phyloP scores from a whole-genome alignment of 2,888 invertebrate genomes.

The Catocala fraxini region DNA sequence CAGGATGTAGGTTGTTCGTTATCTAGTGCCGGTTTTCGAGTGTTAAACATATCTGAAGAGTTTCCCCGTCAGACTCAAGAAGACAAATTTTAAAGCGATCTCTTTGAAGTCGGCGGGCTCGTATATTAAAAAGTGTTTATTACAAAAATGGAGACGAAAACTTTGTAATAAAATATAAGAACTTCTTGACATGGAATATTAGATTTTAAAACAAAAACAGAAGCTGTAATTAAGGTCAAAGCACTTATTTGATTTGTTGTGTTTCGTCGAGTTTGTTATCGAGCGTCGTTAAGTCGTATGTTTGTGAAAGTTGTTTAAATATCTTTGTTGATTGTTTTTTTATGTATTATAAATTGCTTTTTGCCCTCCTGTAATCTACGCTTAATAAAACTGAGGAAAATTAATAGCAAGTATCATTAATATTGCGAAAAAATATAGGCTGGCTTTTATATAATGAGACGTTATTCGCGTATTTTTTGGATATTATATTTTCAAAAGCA shows the following conservation, averaged over 20 bases:
- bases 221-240: constrained; percentile 42
- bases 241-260: constrained; percentile 38
- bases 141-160: constrained; percentile 20
- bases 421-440: too few relatives aligned
- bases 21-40: constrained; percentile 47
- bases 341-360: constrained; percentile 13
- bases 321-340: constrained; percentile 11
- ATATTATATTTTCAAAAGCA: too few relatives aligned
- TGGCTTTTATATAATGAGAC: too few relatives aligned
- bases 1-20: constrained; percentile 65
- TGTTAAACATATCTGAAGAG: constrained; percentile 33
- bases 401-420: too few relatives aligned
- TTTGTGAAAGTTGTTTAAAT: constrained; percentile 9
- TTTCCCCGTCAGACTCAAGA: constrained; percentile 11
- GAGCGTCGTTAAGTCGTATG: constrained; percentile 13
- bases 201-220: constrained; percentile 33
- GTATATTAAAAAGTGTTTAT: constrained; percentile 46
- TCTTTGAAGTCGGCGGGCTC: constrained; percentile 27
- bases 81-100: constrained; percentile 21
- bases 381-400: too few relatives aligned
- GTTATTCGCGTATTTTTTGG: too few relatives aligned
- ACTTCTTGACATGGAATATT: constrained; percentile 28
- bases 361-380: constrained; percentile 3
- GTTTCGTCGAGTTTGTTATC: constrained; percentile 21
- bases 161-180: constrained; percentile 33